Evolutionary conservation across 2,113 vertebrate genomes (phyloP), one percentile per base, ranked within the genome.

Genomic region (Melanerpes formicivorus): DNA sequence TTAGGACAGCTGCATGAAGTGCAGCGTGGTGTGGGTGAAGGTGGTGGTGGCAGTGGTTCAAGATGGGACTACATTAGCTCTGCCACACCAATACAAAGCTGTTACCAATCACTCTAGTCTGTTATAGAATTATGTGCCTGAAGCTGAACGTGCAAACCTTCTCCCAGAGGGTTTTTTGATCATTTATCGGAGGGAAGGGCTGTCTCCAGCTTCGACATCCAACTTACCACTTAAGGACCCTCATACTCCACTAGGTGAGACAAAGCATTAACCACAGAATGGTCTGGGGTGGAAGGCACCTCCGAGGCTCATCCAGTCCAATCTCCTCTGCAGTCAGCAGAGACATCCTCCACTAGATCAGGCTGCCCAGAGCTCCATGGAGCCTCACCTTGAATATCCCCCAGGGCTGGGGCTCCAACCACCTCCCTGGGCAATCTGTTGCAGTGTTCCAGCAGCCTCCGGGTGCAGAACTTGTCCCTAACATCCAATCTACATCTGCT

Each of bases 141-240:
- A 84, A 88, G n/a, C 56, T 80, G 71, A 93, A 94, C 60, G 42
- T 2, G 5, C 26, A 52, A 32, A 54, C 4, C 10, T 8, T 62
- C 23, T 84, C 65, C 54, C 65, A 26, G 32, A 32, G 23, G 5
- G 11, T 25, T 18, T 81, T 62, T 44, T 26, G 7, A 66, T 80
- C 14, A 62, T 80, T 78, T 78, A 59, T 63, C 25, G 50, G 64
- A 88, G 65, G 56, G 55, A 87, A 37, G 42, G 29, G 14, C 52
- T 91, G 56, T 71, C 42, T 95, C 46, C 10, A 5, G 48, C 94
- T 88, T 8, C 91, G 83, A 95, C 62, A 58, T 71, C 10, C 54
- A 81, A 7, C 85, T 71, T 95, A 64, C 74, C 79, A 44, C 74
- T 81, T 95, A 55, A 95, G 84, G 88, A 37, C 59, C 64, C 80